A percentile compares a stretch with the other conserved stretches of the same genome.
Conservation (phyloP, 2,888 invertebrate genomes). For the Tribolium freemani region DNA sequence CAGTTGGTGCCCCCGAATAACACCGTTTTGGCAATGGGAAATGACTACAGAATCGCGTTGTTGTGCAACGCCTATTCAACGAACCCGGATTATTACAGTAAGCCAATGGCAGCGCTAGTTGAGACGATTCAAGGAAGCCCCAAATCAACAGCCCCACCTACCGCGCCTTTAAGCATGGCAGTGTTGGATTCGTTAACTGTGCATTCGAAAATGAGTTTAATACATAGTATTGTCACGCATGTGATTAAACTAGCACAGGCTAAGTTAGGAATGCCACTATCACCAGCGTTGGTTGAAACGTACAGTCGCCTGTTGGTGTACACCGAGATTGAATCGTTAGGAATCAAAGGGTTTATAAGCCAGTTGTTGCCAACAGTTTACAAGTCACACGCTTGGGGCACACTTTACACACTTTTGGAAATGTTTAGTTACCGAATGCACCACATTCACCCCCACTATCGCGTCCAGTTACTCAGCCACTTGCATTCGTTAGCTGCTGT, state of each 20-base stretch:
- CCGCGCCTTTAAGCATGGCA: slow-evolving; percentile 91
- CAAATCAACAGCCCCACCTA: slow-evolving; percentile 72
- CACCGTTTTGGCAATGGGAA: slow-evolving; percentile 80
- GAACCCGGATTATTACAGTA: slow-evolving; percentile 90
- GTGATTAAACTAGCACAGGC: slow-evolving; percentile 92
- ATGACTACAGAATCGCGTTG: slow-evolving; percentile 91
- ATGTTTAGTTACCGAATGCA: slow-evolving; percentile 98
- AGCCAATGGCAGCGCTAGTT: slow-evolving; percentile 93
- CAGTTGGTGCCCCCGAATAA: slow-evolving; percentile 84
- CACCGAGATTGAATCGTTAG: slow-evolving; percentile 96
- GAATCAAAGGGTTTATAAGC: slow-evolving; percentile 97
- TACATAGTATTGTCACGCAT: slow-evolving; percentile 83
- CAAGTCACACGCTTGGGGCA: slow-evolving; percentile 95
- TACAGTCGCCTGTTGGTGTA: slow-evolving; percentile 94
- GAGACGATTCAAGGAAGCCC: slow-evolving; percentile 81
- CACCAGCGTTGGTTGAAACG: slow-evolving; percentile 94
- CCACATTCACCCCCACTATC: slow-evolving; percentile 96
- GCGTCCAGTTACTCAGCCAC: slow-evolving; percentile 92
- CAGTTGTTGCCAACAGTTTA: slow-evolving; percentile 92
- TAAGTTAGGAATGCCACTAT: slow-evolving; percentile 86
- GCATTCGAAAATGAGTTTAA: slow-evolving; percentile 92
- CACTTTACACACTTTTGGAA: slow-evolving; percentile 93
- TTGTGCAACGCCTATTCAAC: slow-evolving; percentile 97
- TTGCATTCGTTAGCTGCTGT: slow-evolving; percentile 92
- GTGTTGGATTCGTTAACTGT: slow-evolving; percentile 92